Evolutionary conservation across 2,888 invertebrate genomes (phyloP).

Genomic region (Herminia tarsipennalis): DNA sequence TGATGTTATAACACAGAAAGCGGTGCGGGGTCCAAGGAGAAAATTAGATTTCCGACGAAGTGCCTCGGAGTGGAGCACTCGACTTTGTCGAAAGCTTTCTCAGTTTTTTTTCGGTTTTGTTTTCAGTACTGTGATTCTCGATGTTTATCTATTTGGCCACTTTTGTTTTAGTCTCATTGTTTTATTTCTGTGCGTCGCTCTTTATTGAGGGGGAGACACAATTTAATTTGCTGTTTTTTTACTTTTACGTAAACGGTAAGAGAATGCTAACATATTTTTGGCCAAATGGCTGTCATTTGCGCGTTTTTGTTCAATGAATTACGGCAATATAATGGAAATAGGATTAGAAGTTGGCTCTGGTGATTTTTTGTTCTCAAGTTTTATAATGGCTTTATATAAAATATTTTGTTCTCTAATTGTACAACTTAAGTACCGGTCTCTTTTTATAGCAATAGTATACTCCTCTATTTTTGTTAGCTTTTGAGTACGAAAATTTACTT

Average conservation of each 20-base stretch:
- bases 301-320: conserved; percentile 11
- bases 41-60: conserved; percentile 82
- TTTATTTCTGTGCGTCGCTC: conserved; percentile 67
- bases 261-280: conserved; percentile 43
- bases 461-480: too few relatives aligned
- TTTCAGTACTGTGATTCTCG: conserved; percentile 71
- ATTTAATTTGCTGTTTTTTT: conserved; percentile 49
- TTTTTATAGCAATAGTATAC: too few relatives aligned
- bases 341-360: too few relatives aligned
- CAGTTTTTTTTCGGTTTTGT: conserved; percentile 59
- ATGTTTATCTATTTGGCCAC: conserved; percentile 74
- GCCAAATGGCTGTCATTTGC: conserved; percentile 13
- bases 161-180: conserved; percentile 73
- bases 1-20: conserved; percentile 69
- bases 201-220: conserved; percentile 61
- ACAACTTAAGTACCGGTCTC: too few relatives aligned
- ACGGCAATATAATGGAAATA: too few relatives aligned
- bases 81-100: conserved; percentile 78
- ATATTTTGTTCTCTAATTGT: too few relatives aligned
- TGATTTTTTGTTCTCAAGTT: too few relatives aligned
- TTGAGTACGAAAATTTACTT: too few relatives aligned
- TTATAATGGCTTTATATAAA: too few relatives aligned
- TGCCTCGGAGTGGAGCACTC: conserved; percentile 73
- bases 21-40: conserved; percentile 72
- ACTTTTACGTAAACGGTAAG: conserved; percentile 41